These are phyloP conservation scores for Cyprinus carpio DNA, from an alignment of 2,113 vertebrate genomes.

Conservation along the genomic window DNA sequence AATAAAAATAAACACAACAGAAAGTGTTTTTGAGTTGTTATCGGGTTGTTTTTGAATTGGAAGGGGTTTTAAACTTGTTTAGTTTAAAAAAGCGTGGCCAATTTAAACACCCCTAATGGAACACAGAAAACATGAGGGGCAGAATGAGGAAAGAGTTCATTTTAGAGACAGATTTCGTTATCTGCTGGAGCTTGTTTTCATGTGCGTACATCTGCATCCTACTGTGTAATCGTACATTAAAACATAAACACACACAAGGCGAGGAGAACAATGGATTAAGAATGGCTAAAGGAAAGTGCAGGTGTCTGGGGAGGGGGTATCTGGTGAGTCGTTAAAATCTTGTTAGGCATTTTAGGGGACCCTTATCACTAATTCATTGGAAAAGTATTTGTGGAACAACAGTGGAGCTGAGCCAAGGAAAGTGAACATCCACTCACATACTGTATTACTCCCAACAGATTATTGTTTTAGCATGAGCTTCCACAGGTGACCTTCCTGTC, in stretches of 20 bases:
- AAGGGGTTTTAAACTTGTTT: background rate
- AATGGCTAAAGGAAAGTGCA: constrained; percentile 10
- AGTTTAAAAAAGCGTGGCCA: background rate
- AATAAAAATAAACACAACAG: background rate
- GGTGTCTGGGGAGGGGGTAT: background rate
- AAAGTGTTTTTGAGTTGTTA: background rate
- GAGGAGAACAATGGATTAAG: constrained; percentile 10
- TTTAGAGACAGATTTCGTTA: background rate
- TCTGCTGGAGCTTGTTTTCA: background rate
- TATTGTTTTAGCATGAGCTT: constrained; percentile 18
- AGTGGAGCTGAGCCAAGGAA: constrained; percentile 36
- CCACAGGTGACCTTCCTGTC: constrained; percentile 34
- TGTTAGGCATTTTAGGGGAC: constrained; percentile 1
- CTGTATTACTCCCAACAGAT: background rate
- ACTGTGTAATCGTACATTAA: background rate
- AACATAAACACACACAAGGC: background rate
- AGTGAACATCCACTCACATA: constrained; percentile 66
- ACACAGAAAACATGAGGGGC: background rate
- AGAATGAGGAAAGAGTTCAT: background rate
- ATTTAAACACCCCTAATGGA: background rate
- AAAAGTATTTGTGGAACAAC: constrained; percentile 38
- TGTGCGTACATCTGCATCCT: background rate
- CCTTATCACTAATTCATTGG: constrained; percentile 20
- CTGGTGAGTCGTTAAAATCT: constrained; percentile 18
- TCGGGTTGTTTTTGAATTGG: background rate